Evolutionary conservation across 2,888 invertebrate genomes (phyloP), one percentile per base, ranked within the genome.

Genomic region (Dione juno): DNA sequence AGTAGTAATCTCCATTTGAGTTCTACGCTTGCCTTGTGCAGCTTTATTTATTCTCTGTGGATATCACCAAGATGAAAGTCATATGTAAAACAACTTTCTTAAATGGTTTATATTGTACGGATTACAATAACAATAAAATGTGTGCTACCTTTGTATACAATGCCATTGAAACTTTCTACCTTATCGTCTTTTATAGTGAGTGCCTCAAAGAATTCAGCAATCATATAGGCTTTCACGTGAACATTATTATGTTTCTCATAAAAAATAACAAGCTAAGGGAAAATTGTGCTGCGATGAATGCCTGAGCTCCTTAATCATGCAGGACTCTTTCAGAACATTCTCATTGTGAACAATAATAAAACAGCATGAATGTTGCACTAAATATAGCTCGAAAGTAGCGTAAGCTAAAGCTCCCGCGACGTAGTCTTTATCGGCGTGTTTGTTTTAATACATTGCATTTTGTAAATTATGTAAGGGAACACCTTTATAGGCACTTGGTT

Each of bases 181-280:
- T 52, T 58, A 59, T 52, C 45, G 59, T 21, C 54, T 43, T 59
- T 40, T 45, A 37, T 37, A 8, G 37, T 50, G 19, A 59, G 41
- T 58, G 63, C 57, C 54, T 69, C 40, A 59, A 66, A 53, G 53
- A 67, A 59, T 54, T 59, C 67, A 64, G 58, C 66, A 43, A 69
- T 57, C 63, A 58, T 54, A 50, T 69, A 53, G 61, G 70, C 65
- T 41, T 65, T 58, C 69, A 67, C 67, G 53, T 64, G 66, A 70
- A 67, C 67, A 69, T 71, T 74, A 74, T 71, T 71, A 66, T 57
- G 64, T 37, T 52, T 21, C 73, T 69, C 69, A 67, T 74, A 74
- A 74, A 74, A 74, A 74, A 74, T 74, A 74, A 74, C 71, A 74
- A 74, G 73, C 68, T n/a, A 52, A 53, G 53, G 69, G 45, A 21